These are phyloP conservation scores for Pipistrellus kuhlii DNA, from an alignment of 2,797 vertebrate genomes.

Conservation along the genomic window DNA sequence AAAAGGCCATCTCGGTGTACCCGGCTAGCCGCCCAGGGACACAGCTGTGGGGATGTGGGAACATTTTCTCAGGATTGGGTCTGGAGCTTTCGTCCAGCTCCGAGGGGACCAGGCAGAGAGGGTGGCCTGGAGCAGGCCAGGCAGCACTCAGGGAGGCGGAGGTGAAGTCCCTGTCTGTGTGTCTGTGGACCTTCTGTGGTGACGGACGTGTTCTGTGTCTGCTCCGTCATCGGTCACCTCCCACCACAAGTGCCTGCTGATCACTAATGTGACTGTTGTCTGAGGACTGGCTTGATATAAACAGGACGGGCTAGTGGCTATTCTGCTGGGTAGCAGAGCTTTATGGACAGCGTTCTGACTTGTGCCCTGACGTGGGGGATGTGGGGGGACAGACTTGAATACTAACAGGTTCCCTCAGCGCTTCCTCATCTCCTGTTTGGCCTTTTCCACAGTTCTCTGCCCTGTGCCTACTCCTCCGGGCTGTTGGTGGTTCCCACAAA, in stretches of 20 bases:
- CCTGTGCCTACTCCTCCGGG: background rate
- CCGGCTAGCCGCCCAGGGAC: no score
- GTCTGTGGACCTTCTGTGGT: background rate
- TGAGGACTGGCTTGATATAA: background rate
- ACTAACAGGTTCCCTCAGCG: background rate
- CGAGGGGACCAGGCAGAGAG: background rate
- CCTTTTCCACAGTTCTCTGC: background rate
- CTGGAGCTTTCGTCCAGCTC: background rate
- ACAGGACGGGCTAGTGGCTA: background rate
- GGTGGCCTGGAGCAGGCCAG: background rate
- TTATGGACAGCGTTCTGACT: background rate
- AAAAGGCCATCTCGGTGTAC: background rate
- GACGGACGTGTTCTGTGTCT: background rate
- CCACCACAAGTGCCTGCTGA: background rate
- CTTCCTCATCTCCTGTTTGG: background rate
- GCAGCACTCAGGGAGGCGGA: background rate
- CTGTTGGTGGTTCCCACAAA: background rate
- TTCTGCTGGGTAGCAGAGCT: background rate
- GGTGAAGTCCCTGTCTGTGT: background rate
- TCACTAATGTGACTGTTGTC: background rate
- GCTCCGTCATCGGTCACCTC: background rate
- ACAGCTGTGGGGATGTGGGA: accelerated
- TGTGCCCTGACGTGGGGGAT: no score
- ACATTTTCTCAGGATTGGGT: background rate
- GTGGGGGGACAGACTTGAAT: background rate